These are phyloP conservation scores for Herpailurus yagouaroundi DNA, from an alignment of 2,113 vertebrate genomes.

Conservation along the genomic window DNA sequence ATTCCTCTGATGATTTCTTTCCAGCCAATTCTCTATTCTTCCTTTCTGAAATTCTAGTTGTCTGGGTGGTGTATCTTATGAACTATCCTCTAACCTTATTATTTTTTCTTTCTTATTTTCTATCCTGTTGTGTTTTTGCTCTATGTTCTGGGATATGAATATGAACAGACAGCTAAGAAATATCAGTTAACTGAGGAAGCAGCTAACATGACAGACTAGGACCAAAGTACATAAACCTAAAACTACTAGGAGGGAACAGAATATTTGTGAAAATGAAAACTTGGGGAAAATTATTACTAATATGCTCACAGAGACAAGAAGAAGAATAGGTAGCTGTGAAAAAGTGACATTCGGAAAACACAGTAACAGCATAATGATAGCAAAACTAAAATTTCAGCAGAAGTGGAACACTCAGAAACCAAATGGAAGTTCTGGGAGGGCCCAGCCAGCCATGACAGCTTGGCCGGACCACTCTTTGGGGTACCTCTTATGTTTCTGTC, in stretches of 20 bases:
- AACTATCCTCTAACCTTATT: neutral
- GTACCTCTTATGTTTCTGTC: neutral
- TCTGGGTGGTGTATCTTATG: neutral
- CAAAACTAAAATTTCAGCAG: neutral
- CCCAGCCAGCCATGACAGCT: neutral
- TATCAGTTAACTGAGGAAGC: neutral
- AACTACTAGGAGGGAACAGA: neutral
- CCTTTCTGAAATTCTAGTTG: neutral
- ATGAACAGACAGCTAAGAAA: neutral
- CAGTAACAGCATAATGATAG: neutral
- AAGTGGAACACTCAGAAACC: neutral
- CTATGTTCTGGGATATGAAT: neutral
- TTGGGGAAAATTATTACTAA: neutral
- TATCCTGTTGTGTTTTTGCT: neutral
- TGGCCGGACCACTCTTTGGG: neutral
- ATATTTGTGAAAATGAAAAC: slow-evolving; percentile 1
- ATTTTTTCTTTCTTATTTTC: neutral
- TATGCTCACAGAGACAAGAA: neutral
- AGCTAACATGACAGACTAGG: neutral
- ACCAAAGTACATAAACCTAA: neutral
- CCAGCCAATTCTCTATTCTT: neutral
- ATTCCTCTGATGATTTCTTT: neutral
- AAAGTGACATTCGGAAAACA: neutral
- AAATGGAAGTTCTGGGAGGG: neutral
- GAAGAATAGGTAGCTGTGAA: neutral